Conservation (phyloP, 2,888 invertebrate genomes). For the Hetaerina titia region DNA sequence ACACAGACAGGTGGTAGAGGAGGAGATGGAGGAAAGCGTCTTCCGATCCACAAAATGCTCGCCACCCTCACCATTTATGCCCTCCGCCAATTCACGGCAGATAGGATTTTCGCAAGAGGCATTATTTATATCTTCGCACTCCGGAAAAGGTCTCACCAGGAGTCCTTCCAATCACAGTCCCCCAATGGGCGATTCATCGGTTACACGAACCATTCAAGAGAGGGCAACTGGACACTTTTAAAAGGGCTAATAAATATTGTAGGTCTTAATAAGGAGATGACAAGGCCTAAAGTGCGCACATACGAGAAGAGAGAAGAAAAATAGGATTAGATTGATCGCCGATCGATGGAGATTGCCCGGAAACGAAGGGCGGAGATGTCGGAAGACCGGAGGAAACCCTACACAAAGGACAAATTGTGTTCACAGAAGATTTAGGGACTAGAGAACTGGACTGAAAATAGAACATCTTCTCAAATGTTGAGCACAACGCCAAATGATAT, state of each 20-base stretch:
- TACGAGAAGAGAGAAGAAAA: background rate
- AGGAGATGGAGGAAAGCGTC: too few species aligned
- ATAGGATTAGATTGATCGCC: background rate
- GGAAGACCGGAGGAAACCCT: too few species aligned
- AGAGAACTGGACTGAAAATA: too few species aligned
- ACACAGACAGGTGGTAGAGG: background rate
- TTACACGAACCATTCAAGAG: background rate
- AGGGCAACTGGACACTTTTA: background rate
- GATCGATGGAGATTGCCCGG: background rate
- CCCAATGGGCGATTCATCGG: background rate
- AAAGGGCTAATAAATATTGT: constrained; percentile 7
- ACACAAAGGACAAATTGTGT: too few species aligned
- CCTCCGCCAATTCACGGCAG: background rate
- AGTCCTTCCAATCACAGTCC: background rate
- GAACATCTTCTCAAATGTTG: too few species aligned
- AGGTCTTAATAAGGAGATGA: background rate
- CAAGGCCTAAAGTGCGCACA: background rate
- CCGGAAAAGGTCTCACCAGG: background rate
- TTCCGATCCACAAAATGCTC: too few species aligned
- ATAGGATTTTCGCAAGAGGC: background rate
- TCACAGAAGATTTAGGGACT: too few species aligned
- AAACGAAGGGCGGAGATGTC: too few species aligned
- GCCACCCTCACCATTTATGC: background rate
- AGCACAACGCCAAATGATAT: too few species aligned
- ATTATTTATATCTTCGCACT: background rate